These are phyloP conservation scores for Drosophila rubida DNA, from an alignment of 2,888 invertebrate genomes.

Conservation along the genomic window DNA sequence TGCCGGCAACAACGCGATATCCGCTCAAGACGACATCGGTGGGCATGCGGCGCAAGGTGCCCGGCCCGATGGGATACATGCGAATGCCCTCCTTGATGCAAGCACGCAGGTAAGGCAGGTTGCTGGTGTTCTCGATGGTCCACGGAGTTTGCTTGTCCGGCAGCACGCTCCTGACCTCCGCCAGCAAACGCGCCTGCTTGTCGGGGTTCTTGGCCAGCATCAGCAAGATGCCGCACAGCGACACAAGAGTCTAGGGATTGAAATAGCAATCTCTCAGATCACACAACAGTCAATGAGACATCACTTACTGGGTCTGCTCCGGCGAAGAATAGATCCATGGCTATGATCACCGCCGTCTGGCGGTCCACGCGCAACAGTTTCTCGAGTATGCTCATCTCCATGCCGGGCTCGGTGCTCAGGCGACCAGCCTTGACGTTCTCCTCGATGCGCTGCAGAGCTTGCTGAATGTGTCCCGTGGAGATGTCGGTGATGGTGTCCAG, in stretches of 20 bases:
- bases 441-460: conserved; percentile 78
- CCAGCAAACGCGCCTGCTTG: conserved; percentile 88
- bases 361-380: conserved; percentile 88
- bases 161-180: conserved; percentile 86
- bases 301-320: conserved; percentile 90
- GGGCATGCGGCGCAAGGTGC: conserved; percentile 86
- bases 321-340: conserved; percentile 89
- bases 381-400: conserved; percentile 87
- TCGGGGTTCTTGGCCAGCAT: conserved; percentile 87
- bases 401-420: conserved; percentile 52
- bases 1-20: conserved; percentile 88
- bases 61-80: conserved; percentile 87
- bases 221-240: conserved; percentile 86
- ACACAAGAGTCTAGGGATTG: conserved; percentile 82
- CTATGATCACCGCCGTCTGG: conserved; percentile 88
- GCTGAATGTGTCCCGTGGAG: conserved; percentile 81
- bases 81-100: conserved; percentile 91
- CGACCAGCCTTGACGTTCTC: conserved; percentile 72
- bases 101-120: conserved; percentile 88
- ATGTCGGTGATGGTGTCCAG: conserved; percentile 75
- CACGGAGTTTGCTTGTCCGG: conserved; percentile 84
- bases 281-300: accelerated
- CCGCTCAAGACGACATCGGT: conserved; percentile 88
- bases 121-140: conserved; percentile 84
- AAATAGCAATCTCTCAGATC: neutral